Evolutionary conservation across 2,888 invertebrate genomes (phyloP).

Genomic region (Venusia cambrica): DNA sequence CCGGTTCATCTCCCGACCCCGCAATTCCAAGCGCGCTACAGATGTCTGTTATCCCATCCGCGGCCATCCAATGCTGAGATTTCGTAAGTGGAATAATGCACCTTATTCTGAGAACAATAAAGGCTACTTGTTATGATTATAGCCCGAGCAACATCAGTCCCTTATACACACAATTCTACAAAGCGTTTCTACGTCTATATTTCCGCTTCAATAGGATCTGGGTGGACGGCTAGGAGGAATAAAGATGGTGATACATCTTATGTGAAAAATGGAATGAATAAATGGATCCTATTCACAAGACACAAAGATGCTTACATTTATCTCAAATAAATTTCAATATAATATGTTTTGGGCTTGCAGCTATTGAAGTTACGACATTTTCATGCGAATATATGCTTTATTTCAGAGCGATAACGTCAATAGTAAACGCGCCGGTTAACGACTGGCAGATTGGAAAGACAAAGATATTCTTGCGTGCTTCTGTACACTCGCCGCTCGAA

Average conservation of each 20-base stretch:
- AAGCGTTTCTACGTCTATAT: too few relatives aligned
- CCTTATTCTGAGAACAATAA: neutral
- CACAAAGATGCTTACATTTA: too few relatives aligned
- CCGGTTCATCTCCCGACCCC: slow-evolving; percentile 91
- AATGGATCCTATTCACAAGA: too few relatives aligned
- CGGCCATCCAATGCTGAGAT: slow-evolving; percentile 56
- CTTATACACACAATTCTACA: too few relatives aligned
- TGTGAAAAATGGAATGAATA: too few relatives aligned
- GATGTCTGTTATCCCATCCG: slow-evolving; percentile 84
- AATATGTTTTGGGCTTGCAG: too few relatives aligned
- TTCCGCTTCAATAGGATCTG: too few relatives aligned
- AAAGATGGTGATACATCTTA: too few relatives aligned
- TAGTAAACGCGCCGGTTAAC: slow-evolving; percentile 84
- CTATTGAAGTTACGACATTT: too few relatives aligned
- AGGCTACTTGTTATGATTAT: slow-evolving; percentile 3
- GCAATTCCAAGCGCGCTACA: slow-evolving; percentile 88
- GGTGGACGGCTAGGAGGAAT: too few relatives aligned
- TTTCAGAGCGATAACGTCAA: slow-evolving; percentile 74
- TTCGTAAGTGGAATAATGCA: slow-evolving; percentile 43
- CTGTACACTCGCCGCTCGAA: slow-evolving; percentile 92
- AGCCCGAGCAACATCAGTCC: too few relatives aligned
- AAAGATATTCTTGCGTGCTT: slow-evolving; percentile 91
- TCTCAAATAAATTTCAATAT: too few relatives aligned
- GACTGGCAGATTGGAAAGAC: slow-evolving; percentile 95
- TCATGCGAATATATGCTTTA: slow-evolving; percentile 3